Evolutionary conservation across 2,888 invertebrate species (phyloP).

Genomic region (Atethmia centrago): DNA sequence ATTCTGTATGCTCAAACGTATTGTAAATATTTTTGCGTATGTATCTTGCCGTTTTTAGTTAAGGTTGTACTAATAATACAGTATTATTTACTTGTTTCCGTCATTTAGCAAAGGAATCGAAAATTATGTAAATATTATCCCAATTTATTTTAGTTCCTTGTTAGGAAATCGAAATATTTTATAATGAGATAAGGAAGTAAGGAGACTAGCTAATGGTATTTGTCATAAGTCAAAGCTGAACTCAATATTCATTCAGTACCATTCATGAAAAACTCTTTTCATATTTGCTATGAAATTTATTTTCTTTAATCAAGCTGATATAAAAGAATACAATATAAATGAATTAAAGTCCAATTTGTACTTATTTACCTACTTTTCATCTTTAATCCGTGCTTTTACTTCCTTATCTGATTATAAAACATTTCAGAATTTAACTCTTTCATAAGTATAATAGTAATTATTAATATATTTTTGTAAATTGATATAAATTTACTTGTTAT

Average conservation of each 20-base stretch:
- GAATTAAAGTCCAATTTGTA: conserved; percentile 5
- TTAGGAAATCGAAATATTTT: conserved; percentile 37
- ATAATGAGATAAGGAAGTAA: conserved; percentile 11
- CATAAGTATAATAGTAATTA: conserved; percentile 48
- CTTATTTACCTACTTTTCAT: neutral
- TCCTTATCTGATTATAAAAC: conserved; percentile 33
- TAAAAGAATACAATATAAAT: neutral
- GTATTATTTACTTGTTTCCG: conserved; percentile 77
- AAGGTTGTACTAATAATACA: conserved; percentile 74
- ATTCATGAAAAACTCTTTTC: neutral
- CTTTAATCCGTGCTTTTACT: conserved; percentile 11
- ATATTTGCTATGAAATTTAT: neutral
- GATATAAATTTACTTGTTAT: conserved; percentile 63
- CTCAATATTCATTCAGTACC: neutral
- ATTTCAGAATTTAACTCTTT: conserved; percentile 37
- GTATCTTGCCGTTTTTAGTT: conserved; percentile 77
- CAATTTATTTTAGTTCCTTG: conserved; percentile 59
- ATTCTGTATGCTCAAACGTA: conserved; percentile 63
- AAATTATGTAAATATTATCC: conserved; percentile 65
- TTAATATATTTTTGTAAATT: conserved; percentile 67
- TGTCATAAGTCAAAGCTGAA: neutral
- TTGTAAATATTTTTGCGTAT: conserved; percentile 77
- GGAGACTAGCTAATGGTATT: neutral
- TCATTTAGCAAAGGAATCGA: conserved; percentile 56
- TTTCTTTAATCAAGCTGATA: neutral